Conservation (phyloP, 1,140 invertebrate genomes). For the Augochlora pura region DNA sequence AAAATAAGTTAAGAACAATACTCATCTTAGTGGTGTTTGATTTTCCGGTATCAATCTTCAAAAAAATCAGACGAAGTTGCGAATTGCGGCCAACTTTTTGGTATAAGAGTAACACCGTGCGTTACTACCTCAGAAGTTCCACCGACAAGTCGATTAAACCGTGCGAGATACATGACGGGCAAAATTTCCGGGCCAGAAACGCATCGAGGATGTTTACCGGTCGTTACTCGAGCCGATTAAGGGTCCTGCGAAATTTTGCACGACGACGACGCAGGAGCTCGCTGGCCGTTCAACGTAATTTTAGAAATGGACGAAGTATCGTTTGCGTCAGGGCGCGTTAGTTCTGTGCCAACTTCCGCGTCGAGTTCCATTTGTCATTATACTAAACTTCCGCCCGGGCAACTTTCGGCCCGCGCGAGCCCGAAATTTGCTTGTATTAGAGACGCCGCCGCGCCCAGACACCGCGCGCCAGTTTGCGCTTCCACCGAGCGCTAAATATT, state of each 20-base stretch:
- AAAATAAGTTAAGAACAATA: no score
- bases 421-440: conserved; percentile 4
- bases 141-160: conserved; percentile 8
- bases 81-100: no score
- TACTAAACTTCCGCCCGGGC: background rate
- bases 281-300: conserved; percentile 27
- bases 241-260: conserved; percentile 10
- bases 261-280: background rate
- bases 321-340: conserved; percentile 21
- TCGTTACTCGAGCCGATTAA: background rate
- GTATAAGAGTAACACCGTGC: no score
- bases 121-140: background rate
- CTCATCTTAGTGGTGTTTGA: no score
- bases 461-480: background rate
- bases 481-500: conserved; percentile 14
- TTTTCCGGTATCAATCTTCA: no score
- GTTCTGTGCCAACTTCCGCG: conserved; percentile 1
- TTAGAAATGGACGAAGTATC: conserved; percentile 37
- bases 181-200: conserved; percentile 8
- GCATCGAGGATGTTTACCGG: background rate
- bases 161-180: background rate
- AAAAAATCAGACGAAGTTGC: no score
- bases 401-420: background rate
- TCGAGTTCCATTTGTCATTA: conserved; percentile 9
- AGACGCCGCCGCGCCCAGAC: background rate